Base-by-base conservation (phyloP, 1,140 invertebrate species). In the Trachymyrmex cornetzi region DNA sequence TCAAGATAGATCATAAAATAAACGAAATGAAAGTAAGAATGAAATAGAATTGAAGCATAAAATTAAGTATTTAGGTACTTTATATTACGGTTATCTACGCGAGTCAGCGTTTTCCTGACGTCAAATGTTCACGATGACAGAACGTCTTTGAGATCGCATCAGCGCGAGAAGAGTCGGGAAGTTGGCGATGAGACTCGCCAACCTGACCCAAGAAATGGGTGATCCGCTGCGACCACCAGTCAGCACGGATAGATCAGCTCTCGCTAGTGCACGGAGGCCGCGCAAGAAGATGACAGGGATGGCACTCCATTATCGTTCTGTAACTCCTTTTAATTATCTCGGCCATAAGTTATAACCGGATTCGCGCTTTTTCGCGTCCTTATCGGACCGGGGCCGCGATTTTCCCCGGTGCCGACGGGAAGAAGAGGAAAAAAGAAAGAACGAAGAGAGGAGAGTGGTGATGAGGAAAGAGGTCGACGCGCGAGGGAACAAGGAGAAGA, bases 281-380 rank as follows among this genome's bases (percentile, higher is more conserved):
- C 69, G 80, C 57, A 84, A 84, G 69, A 84, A 84, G 80, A 84
- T 84, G 80, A 85, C 75, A 85, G 61, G n/a, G 75, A 27, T 48
- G 84, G 84, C 61, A 77, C 77, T 80, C 85, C 75, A 80, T 81
- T 69, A 69, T 80, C 85, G 61, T 69, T 85, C 79, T 87, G 87
- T 84, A 77, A 87, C 69, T 80, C 77, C 77, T 77, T 77, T 86
- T 66, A 91, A 89, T 89, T 85, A 89, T 91, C 59, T 87, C 63
- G 61, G 66, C 38, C 77, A 74, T 84, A 86, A 87, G 71, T 90
- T 80, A 86, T 57, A 88, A 88, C 48, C 77, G 81, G 81, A 89
- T 86, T 90, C 81, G 38, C 71, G 66, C 67, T 86, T 72, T 87
- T 86, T 87, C 64, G 72, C 87, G 67, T 84, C 57, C 88, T 85